phyloP scores from a whole-genome alignment of 2,888 invertebrate species.

The Folsomia candida region DNA sequence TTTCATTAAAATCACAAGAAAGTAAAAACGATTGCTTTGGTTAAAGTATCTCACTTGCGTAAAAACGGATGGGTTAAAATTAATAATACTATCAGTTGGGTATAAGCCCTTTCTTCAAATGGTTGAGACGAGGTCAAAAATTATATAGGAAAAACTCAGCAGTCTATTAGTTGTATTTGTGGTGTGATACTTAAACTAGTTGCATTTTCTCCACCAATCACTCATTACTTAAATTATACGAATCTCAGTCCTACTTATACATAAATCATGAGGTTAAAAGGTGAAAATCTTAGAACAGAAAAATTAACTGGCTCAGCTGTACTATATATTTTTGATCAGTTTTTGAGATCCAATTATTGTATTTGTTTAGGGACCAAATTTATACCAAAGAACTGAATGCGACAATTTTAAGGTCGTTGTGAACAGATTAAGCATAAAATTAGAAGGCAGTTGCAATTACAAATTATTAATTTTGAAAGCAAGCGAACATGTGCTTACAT shows the following conservation, averaged over 20 bases:
- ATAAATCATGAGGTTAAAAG: no score
- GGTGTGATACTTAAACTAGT: background rate
- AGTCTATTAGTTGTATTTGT: slow-evolving; percentile 1
- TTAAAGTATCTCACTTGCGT: background rate
- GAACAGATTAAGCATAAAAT: no score
- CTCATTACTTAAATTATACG: no score
- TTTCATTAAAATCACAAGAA: background rate
- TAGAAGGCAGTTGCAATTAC: no score
- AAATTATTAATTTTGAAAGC: no score
- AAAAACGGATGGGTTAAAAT: background rate
- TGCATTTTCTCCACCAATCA: background rate
- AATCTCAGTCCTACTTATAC: no score
- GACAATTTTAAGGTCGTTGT: no score
- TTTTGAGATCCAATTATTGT: background rate
- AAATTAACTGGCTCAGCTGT: no score
- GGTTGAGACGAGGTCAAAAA: background rate
- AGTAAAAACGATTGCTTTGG: slow-evolving; percentile 11
- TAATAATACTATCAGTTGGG: slow-evolving; percentile 4
- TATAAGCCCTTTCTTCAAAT: background rate
- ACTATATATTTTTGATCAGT: background rate
- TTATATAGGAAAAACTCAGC: background rate
- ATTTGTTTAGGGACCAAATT: no score
- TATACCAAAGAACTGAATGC: no score
- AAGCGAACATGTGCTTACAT: no score
- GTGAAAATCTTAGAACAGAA: no score